These are phyloP conservation scores for Patella vulgata DNA, from an alignment of 1,140 invertebrate species.

Conservation along the genomic window DNA sequence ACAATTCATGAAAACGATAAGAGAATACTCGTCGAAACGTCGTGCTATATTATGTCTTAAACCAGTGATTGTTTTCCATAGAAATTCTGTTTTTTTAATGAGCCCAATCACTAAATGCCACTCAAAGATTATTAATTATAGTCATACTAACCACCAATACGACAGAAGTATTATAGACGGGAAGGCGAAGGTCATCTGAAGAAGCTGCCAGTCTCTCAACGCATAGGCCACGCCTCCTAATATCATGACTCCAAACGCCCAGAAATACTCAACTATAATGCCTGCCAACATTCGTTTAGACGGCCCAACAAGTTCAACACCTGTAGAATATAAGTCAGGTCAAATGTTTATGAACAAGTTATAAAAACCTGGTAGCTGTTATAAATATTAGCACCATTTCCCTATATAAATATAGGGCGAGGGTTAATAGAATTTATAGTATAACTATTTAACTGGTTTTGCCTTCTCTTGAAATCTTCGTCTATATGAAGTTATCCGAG, in stretches of 20 bases:
- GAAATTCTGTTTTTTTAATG: background rate
- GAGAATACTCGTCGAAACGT: background rate
- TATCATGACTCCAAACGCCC: constrained; percentile 76
- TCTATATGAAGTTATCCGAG: too few species aligned
- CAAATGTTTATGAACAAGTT: background rate
- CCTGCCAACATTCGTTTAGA: constrained; percentile 76
- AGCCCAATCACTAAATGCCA: background rate
- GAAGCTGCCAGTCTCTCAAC: constrained; percentile 77
- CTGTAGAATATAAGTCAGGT: constrained; percentile 23
- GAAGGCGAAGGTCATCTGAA: constrained; percentile 79
- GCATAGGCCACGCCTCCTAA: constrained; percentile 74
- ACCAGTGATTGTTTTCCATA: background rate
- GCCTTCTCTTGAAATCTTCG: too few species aligned
- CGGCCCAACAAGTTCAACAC: constrained; percentile 58
- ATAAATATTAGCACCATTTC: too few species aligned
- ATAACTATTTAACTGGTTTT: too few species aligned
- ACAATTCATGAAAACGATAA: too few species aligned
- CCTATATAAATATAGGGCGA: too few species aligned
- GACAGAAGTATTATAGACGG: constrained; percentile 78
- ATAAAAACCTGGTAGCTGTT: too few species aligned
- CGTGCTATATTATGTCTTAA: background rate
- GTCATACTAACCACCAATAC: constrained; percentile 65
- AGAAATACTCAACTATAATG: constrained; percentile 78
- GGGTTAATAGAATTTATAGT: too few species aligned
- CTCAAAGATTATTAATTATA: background rate